phyloP scores from a whole-genome alignment of 2,113 vertebrate genomes.

The Tetraodon nigroviridis region DNA sequence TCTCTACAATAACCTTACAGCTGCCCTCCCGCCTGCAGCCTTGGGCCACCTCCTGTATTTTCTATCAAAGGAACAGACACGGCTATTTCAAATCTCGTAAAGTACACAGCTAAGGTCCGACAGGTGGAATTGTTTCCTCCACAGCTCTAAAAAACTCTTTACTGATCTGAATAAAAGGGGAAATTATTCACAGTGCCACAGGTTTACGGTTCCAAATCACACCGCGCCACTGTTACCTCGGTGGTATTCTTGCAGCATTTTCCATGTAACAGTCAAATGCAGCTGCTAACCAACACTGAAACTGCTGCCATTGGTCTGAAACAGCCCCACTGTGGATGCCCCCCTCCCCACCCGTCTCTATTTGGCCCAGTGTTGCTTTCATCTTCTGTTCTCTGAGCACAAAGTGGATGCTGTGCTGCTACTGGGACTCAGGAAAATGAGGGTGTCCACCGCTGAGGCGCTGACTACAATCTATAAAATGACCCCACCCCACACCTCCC shows the following conservation, averaged over 20 bases:
- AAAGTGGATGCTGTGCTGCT: conserved; percentile 60
- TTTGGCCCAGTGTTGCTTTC: conserved; percentile 54
- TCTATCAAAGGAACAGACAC: conserved; percentile 39
- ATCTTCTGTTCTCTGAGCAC: conserved; percentile 52
- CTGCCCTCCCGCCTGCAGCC: conserved; percentile 28
- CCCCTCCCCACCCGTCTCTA: conserved; percentile 13
- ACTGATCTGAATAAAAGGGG: conserved; percentile 13
- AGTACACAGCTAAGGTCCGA: conserved; percentile 20
- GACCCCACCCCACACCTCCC: conserved; percentile 5
- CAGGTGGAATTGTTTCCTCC: conserved; percentile 28
- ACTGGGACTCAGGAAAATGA: conserved; percentile 52
- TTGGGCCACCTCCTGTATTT: conserved; percentile 30
- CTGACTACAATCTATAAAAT: conserved; percentile 50
- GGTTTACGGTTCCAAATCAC: conserved; percentile 44
- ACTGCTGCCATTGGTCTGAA: conserved; percentile 38
- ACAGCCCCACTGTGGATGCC: conserved; percentile 16
- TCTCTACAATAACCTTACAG: conserved; percentile 44
- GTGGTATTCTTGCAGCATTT: conserved; percentile 55
- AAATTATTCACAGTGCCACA: conserved; percentile 22
- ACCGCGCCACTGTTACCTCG: conserved; percentile 42
- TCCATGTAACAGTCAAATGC: conserved; percentile 27
- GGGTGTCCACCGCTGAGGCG: conserved; percentile 47
- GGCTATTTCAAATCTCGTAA: conserved; percentile 30
- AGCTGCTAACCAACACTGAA: conserved; percentile 34
- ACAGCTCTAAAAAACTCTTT: conserved; percentile 18